A percentile compares a stretch with the other conserved stretches of the same genome.
phyloP scores from a whole-genome alignment of 64 coral and sea anemone genomes.

The Orbicella faveolata region DNA sequence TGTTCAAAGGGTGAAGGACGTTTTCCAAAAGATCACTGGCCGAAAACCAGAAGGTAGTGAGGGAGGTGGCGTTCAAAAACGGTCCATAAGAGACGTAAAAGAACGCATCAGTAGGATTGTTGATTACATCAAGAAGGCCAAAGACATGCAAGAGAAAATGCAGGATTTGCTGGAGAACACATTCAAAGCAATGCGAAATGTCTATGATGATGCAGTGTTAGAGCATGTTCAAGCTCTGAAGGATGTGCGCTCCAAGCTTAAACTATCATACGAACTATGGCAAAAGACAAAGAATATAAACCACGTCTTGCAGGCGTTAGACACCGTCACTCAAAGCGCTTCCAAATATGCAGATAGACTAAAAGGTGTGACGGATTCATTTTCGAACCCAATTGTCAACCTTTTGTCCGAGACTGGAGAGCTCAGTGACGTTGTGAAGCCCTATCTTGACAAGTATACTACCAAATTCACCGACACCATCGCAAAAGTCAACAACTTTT shows the following conservation, averaged over 20 bases:
- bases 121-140: slow-evolving; percentile 73
- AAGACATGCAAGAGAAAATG: slow-evolving; percentile 66
- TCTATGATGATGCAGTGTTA: slow-evolving; percentile 71
- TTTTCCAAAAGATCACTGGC: slow-evolving; percentile 55
- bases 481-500: slow-evolving; percentile 71
- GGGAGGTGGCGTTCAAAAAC: background rate
- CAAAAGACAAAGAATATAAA: slow-evolving; percentile 71
- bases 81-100: background rate
- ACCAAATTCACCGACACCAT: slow-evolving; percentile 56
- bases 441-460: slow-evolving; percentile 72
- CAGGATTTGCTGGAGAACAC: slow-evolving; percentile 77
- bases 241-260: slow-evolving; percentile 60
- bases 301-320: slow-evolving; percentile 65
- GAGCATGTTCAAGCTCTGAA: slow-evolving; percentile 53
- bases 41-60: background rate
- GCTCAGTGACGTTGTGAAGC: slow-evolving; percentile 54
- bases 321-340: slow-evolving; percentile 48
- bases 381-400: slow-evolving; percentile 68
- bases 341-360: slow-evolving; percentile 69
- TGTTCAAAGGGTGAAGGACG: slow-evolving; percentile 65
- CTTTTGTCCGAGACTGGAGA: slow-evolving; percentile 67
- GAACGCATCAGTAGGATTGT: slow-evolving; percentile 53
- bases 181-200: slow-evolving; percentile 68
- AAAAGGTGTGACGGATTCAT: slow-evolving; percentile 36
- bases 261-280: slow-evolving; percentile 70